Base-by-base conservation (phyloP, 2,113 vertebrate species). In the Ochotona princeps region DNA sequence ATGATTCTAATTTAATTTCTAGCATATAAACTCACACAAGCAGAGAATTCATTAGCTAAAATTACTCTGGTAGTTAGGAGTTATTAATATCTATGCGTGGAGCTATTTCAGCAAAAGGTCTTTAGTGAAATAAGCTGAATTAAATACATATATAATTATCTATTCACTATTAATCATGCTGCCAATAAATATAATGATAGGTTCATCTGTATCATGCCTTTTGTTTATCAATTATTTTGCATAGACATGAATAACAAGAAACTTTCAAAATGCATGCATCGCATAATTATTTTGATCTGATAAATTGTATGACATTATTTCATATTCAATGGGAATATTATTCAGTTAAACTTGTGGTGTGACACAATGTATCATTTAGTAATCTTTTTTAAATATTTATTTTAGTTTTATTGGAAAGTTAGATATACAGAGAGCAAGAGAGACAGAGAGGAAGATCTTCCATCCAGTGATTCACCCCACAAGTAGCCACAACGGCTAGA, bases 81-180 rank as follows among this genome's bases (percentile, higher is more conserved):
- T 63, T 38, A 69, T 54, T 90, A 49, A 57, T 87, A 47, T 30
- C 28, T 65, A 28, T 26, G 6, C 20, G 20, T 23, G 25, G 73
- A 81, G 3, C 1, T 72, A 38, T 61, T 90, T 93, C 38, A 79
- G n/a, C 51, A 30, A 70, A 92, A 61, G 18, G 0, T 44, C 12
- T 91, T 86, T 57, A 80, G 28, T 79, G 38, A 89, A 91, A 86
- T 49, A 78, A 63, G 5, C 32, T 57, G 47, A 69, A 76, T 67
- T 60, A 75, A 61, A 75, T 38, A 69, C 9, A 65, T 66, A 72
- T 65, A 54, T 84, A 90, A 65, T 72, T 23, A 78, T 47, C 17
- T 35, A 2, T 44, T 83, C 4, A 51, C 21, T 9, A 30, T 78
- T 74, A 73, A 72, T 85, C 74, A 70, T 57, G 5, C 20, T 86